Conservation (phyloP, 2,797 vertebrate genomes). For the Manis pentadactyla region DNA sequence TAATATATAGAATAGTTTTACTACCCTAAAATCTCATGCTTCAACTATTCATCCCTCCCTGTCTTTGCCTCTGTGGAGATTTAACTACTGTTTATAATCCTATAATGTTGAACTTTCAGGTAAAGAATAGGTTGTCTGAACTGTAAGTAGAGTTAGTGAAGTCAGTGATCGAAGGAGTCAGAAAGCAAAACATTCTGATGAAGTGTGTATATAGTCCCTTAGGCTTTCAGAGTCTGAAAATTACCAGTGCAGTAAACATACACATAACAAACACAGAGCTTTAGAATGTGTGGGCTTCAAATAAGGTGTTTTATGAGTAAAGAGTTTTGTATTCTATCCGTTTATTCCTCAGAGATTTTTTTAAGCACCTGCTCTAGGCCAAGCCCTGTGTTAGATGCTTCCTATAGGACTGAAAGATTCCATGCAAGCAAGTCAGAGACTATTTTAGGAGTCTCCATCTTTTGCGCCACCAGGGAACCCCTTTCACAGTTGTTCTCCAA, state of each 20-base stretch:
- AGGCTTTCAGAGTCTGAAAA: slow-evolving; percentile 39
- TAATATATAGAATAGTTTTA: not conserved
- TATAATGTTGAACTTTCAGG: not conserved
- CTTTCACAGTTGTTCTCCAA: not conserved
- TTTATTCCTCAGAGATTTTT: not conserved
- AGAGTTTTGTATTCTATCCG: not conserved
- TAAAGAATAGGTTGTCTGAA: not conserved
- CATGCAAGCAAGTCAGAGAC: not conserved
- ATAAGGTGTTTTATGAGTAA: not conserved
- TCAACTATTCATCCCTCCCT: not conserved
- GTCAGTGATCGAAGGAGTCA: not conserved
- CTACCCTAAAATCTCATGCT: not conserved
- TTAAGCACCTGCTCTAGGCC: not conserved
- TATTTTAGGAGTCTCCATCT: not conserved
- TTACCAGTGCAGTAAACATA: not conserved
- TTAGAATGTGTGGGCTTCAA: slow-evolving; percentile 4
- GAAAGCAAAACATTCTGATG: slow-evolving; percentile 37
- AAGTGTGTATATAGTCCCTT: not conserved
- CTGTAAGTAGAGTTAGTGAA: not conserved
- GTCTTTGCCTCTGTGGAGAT: not conserved
- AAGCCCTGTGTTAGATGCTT: not conserved
- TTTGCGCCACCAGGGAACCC: not conserved
- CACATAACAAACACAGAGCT: not conserved
- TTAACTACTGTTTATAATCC: not conserved
- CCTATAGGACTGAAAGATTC: not conserved